These are phyloP conservation scores for Drosophila helvetica DNA, from an alignment of 2,888 invertebrate genomes.

Conservation along the genomic window DNA sequence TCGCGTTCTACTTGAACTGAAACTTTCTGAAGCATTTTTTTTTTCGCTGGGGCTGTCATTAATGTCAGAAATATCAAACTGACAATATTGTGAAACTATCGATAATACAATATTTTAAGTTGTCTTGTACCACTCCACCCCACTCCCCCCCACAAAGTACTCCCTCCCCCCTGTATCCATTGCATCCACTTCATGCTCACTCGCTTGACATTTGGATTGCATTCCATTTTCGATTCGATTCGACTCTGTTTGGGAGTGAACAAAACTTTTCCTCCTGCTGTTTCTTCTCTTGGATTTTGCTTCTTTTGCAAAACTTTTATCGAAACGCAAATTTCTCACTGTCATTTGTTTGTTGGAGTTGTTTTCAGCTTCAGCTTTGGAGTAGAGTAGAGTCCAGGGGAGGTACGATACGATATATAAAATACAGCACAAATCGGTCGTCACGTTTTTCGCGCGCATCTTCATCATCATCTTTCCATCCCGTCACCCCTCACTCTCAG, in stretches of 20 bases:
- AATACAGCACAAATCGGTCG: constrained; percentile 40
- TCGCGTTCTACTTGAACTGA: constrained; percentile 25
- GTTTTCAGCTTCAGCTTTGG: constrained; percentile 1
- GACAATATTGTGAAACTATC: constrained; percentile 68
- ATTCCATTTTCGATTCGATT: constrained; percentile 6
- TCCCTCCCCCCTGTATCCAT: constrained; percentile 10
- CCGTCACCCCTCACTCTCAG: constrained; percentile 8
- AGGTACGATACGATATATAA: constrained; percentile 13
- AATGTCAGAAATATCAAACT: constrained; percentile 67
- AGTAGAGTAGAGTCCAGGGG: too few species aligned
- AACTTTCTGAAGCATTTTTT: constrained; percentile 37
- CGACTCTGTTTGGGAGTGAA: not conserved
- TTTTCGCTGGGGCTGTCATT: constrained; percentile 47
- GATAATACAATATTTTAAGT: constrained; percentile 65
- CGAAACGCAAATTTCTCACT: constrained; percentile 62
- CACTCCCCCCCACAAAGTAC: too few species aligned
- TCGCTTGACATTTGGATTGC: constrained; percentile 40
- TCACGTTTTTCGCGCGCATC: constrained; percentile 67
- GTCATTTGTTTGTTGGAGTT: constrained; percentile 50
- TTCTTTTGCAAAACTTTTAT: constrained; percentile 25
- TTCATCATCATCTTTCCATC: constrained; percentile 60
- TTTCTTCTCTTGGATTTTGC: not conserved
- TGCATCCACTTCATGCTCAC: constrained; percentile 3
- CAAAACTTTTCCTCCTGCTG: constrained; percentile 14
- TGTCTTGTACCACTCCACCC: constrained; percentile 31